Base-by-base conservation (phyloP, 2,888 invertebrate species). In the Xylophagus ater region DNA sequence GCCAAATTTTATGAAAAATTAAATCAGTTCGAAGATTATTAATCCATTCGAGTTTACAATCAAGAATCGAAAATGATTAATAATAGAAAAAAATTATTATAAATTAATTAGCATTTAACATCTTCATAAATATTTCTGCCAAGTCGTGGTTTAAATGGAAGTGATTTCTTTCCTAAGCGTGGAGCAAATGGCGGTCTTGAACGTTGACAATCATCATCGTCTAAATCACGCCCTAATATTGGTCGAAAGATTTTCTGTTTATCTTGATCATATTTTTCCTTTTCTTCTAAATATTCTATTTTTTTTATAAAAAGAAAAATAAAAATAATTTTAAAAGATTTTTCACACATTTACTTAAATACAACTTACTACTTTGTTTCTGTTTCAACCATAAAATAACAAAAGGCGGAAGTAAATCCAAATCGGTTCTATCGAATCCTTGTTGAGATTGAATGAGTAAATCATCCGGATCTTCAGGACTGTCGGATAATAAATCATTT, bases 171-270 rank as follows among this genome's bases (percentile, higher is more conserved):
- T 33, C 66, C 67, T 47, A 69, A 50, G 49, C 67, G 59, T 42
- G 69, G 66, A 37, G 67, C 60, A 51, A 68, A 69, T 45, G 68
- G 69, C 34, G 67, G 65, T 37, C 50, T 37, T n/a, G 62, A 60
- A 42, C 62, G 54, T 47, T 61, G 57, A n/a, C 53, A 52, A 14
- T 49, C 54, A 20, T 34, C 33, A 21, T 40, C 40, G 4, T 40
- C 40, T 28, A 40, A 23, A 21, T 40, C 40, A 18, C 40, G 34
- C 12, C 40, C 40, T 21, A 40, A 20, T 17, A 34, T 26, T 12
- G 40, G 40, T 12, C 34, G 34, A 9, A 40, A 29, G 21, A 19
- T 14, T 14, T 30, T 30, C 14, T 30, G n/a, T n/a, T n/a, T n/a
- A n/a, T n/a, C n/a, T n/a, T n/a, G n/a, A n/a, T n/a, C n/a, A n/a